Conservation (phyloP, 2,888 invertebrate species). For the Nowickia ferox region DNA sequence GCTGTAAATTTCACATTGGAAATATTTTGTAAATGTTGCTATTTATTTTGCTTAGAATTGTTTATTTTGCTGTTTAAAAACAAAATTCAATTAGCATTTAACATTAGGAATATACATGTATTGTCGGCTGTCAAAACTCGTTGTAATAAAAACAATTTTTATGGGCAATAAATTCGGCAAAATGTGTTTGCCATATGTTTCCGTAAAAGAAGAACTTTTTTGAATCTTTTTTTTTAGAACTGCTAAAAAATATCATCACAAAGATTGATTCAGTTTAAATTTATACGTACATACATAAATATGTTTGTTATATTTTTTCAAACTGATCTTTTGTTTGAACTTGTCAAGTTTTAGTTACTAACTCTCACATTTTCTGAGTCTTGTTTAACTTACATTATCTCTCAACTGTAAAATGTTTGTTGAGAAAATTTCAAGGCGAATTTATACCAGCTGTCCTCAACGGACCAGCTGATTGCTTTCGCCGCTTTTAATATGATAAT, state of each 20-base stretch:
- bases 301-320: background rate
- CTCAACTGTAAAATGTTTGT: background rate
- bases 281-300: too few species aligned
- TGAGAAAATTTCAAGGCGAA: too few species aligned
- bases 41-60: slow-evolving; percentile 36
- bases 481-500: too few species aligned
- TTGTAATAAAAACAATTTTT: slow-evolving; percentile 5
- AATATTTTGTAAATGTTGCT: slow-evolving; percentile 1
- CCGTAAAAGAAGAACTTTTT: background rate
- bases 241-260: background rate
- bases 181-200: slow-evolving; percentile 29
- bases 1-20: background rate
- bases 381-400: background rate
- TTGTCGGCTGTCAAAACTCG: background rate
- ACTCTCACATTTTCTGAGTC: background rate
- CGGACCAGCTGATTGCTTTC: too few species aligned
- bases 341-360: background rate
- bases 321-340: background rate
- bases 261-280: background rate
- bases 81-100: slow-evolving; percentile 31
- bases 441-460: too few species aligned
- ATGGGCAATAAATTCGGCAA: background rate
- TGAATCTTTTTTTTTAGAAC: background rate
- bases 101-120: background rate
- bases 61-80: slow-evolving; percentile 20